Conservation (phyloP, 2,113 vertebrate species). For the Zosterops borbonicus region DNA sequence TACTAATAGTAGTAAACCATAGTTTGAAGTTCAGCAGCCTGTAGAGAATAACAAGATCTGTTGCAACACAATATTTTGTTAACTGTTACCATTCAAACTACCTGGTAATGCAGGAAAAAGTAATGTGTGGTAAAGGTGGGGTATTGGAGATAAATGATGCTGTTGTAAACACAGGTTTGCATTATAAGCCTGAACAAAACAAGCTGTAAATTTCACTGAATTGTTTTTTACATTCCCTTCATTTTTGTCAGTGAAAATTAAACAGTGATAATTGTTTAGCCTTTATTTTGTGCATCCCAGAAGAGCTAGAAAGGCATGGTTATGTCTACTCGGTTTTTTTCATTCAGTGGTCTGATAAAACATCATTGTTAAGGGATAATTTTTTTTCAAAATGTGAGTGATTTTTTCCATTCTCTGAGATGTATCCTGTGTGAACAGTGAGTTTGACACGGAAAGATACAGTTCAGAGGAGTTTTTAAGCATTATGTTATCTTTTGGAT, state of each 20-base stretch:
- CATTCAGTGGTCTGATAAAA: neutral
- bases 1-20: constrained; percentile 29
- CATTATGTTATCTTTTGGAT: neutral
- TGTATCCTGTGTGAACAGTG: neutral
- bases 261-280: neutral
- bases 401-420: neutral
- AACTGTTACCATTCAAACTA: neutral
- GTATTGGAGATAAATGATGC: neutral
- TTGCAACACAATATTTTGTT: neutral
- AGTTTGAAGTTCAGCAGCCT: neutral
- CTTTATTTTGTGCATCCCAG: neutral
- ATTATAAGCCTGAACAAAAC: neutral
- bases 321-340: neutral
- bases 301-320: neutral
- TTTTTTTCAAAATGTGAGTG: neutral
- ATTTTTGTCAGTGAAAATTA: neutral
- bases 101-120: neutral
- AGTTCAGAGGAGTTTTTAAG: neutral
- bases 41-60: neutral
- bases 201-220: neutral
- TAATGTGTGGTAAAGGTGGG: neutral
- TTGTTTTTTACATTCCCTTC: neutral
- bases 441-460: neutral
- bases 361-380: neutral
- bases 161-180: neutral